phyloP scores from a whole-genome alignment of 2,888 invertebrate genomes.

The Spialia ferax region DNA sequence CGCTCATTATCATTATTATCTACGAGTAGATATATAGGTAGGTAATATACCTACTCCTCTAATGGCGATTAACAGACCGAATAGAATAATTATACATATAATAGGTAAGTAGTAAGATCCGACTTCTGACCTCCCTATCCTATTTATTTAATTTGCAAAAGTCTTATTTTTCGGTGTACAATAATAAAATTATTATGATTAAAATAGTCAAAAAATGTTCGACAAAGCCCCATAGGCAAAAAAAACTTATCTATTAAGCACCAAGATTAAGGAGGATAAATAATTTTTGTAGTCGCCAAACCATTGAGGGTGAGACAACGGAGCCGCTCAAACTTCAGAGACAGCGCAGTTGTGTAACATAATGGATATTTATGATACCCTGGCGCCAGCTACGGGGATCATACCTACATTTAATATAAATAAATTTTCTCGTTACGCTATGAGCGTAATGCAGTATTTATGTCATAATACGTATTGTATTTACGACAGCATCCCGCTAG shows the following conservation, averaged over 20 bases:
- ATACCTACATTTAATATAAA: slow-evolving; percentile 30
- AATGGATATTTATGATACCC: slow-evolving; percentile 29
- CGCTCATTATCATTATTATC: too few species aligned
- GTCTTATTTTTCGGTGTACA: too few species aligned
- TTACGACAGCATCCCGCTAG: neutral
- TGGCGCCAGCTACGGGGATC: slow-evolving; percentile 19
- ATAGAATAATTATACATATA: too few species aligned
- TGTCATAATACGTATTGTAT: slow-evolving; percentile 18
- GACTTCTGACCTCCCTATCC: too few species aligned
- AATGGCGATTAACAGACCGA: too few species aligned
- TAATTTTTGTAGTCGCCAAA: neutral
- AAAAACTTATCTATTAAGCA: neutral
- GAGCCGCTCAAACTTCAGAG: slow-evolving; percentile 18
- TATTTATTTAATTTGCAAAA: too few species aligned
- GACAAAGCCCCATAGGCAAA: too few species aligned
- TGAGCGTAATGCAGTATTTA: slow-evolving; percentile 35
- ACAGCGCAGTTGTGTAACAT: slow-evolving; percentile 16
- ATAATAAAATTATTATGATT: too few species aligned
- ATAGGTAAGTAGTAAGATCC: too few species aligned
- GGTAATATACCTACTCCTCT: too few species aligned
- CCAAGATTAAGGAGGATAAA: neutral
- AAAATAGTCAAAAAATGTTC: too few species aligned
- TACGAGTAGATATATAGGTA: too few species aligned
- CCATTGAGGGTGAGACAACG: neutral
- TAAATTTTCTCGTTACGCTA: slow-evolving; percentile 27